Base-by-base conservation (phyloP, 2,888 invertebrate genomes). In the Dynastes tityus region DNA sequence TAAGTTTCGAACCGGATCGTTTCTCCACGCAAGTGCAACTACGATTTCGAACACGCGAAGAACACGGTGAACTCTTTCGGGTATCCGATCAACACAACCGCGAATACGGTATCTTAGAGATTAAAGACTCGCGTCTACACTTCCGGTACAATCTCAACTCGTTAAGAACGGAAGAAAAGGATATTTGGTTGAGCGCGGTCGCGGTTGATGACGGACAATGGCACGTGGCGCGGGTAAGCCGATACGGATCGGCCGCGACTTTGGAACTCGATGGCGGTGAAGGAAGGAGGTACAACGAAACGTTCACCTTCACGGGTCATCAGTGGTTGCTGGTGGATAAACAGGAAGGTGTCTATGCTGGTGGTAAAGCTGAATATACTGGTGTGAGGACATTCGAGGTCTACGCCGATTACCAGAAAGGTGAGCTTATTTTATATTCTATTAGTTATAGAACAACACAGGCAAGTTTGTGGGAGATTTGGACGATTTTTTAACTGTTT, bases 121-220 rank as follows among this genome's bases (percentile, higher is more conserved):
- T 98, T 79, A 96, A 96, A 89, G 96, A 97, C 86, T 95, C 96
- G 67, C 92, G 95, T 82, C 90, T 98, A 77, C 95, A 96, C 86
- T 97, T 98, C 90, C 93, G 96, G 81, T 98, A 95, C 88, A 98
- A 98, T 89, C 90, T 98, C 74, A 98, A 98, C 88, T 97, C 96
- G 22, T 89, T 97, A 81, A 92, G 96, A 81, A 97, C 97, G 4
- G 97, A 97, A 88, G 97, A 97, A 87, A 93, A 94, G 80, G 96
- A 96, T 86, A 94, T 98, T 83, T 96, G 96, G 96, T 90, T 98
- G 71, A 95, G 95, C 83, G 95, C 96, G 4, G 95, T 98, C 37
- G 93, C 95, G 0, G 97, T 98, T 1, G 97, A 97, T 86, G 97
- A 98, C 87, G 98, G 98, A 0, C 97, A 97, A 85, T 98, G 98